Percentiles rank a stretch among this genome's conserved stretches.
Conservation (phyloP, 2,113 vertebrate species). For the Oryzias celebensis region DNA sequence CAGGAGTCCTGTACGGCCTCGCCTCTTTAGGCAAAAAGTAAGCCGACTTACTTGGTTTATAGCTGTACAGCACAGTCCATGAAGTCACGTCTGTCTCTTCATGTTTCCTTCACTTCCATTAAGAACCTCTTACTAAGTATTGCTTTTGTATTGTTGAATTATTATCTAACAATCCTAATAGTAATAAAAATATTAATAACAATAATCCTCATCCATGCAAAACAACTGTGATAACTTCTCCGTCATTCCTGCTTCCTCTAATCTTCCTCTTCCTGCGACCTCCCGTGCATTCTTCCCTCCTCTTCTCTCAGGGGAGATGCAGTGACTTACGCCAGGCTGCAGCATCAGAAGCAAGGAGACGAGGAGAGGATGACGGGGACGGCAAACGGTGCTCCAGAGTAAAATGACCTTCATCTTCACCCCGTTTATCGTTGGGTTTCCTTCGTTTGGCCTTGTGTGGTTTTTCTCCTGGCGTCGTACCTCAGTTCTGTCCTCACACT, state of each 20-base stretch:
- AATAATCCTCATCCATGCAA: conserved; percentile 8
- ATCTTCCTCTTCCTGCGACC: conserved; percentile 17
- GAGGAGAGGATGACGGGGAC: conserved; percentile 83
- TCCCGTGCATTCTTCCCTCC: conserved; percentile 8
- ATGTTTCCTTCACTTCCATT: conserved; percentile 9
- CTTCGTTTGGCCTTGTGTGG: neutral
- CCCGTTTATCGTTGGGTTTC: neutral
- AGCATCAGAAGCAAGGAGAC: conserved; percentile 88
- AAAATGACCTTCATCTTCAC: conserved; percentile 10
- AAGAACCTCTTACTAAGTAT: too few species aligned
- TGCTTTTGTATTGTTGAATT: too few species aligned
- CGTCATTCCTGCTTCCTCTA: conserved; percentile 12
- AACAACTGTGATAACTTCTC: conserved; percentile 24
- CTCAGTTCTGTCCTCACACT: conserved; percentile 17
- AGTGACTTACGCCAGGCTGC: conserved; percentile 88
- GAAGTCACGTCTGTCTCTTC: conserved; percentile 13
- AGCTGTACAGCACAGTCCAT: neutral
- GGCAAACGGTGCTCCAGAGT: conserved; percentile 78
- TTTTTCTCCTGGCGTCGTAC: conserved; percentile 3
- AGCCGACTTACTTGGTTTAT: conserved; percentile 19
- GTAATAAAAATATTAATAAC: conserved; percentile 22
- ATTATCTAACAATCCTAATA: conserved; percentile 6
- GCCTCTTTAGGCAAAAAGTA: conserved; percentile 93
- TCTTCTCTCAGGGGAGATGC: conserved; percentile 85
- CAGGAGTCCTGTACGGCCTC: conserved; percentile 92